Conservation (phyloP, 2,797 vertebrate species). For the Enteromius treurensis region DNA sequence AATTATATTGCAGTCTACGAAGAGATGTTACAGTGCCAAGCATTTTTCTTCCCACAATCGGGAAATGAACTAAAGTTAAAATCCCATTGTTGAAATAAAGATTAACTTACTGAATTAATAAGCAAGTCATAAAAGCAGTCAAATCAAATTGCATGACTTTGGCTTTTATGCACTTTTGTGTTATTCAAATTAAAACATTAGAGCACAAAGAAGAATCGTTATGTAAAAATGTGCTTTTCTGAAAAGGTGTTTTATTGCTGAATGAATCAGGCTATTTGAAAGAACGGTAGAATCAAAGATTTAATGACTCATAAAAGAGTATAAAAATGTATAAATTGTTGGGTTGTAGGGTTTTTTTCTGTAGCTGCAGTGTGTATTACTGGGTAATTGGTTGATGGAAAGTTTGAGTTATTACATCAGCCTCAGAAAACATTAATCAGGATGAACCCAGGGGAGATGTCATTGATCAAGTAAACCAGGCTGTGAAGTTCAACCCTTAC, state of each 20-base stretch:
- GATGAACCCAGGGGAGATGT: constrained; percentile 56
- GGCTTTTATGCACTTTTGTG: not conserved
- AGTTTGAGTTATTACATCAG: constrained; percentile 48
- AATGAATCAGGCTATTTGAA: not conserved
- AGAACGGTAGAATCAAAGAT: not conserved
- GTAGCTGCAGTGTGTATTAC: not conserved
- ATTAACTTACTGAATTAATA: not conserved
- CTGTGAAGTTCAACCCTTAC: constrained; percentile 50
- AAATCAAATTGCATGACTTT: not conserved
- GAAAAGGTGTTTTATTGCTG: not conserved
- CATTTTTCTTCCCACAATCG: not conserved
- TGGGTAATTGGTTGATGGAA: constrained; percentile 30
- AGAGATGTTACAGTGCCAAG: not conserved
- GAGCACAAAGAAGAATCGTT: not conserved
- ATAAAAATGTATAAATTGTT: not conserved
- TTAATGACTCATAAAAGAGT: not conserved
- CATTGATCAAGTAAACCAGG: constrained; percentile 71
- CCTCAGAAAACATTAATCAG: constrained; percentile 70
- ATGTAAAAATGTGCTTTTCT: not conserved
- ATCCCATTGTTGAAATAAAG: constrained; percentile 2
- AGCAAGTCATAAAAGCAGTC: not conserved
- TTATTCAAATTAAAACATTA: not conserved
- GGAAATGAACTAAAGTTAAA: not conserved
- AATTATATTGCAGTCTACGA: constrained; percentile 7
- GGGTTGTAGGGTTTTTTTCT: not conserved